phyloP scores from a whole-genome alignment of 2,797 vertebrate genomes.

The Xyrichtys novacula region DNA sequence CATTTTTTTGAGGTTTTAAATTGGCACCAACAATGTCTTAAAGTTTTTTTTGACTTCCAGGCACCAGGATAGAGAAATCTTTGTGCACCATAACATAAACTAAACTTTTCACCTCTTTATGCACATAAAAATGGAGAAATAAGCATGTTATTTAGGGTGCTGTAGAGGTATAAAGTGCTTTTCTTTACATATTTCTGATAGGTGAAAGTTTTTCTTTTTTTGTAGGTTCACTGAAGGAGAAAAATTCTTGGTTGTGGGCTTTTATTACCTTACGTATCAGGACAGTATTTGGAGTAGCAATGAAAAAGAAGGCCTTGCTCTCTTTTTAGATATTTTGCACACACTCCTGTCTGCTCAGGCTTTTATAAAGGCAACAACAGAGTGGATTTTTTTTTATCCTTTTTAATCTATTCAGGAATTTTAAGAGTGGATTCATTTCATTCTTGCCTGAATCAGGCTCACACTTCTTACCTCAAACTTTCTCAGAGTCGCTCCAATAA shows the following conservation, averaged over 20 bases:
- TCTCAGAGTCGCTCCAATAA: neutral
- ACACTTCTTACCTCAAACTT: conserved; percentile 23
- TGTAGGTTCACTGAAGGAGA: neutral
- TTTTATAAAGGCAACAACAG: conserved; percentile 31
- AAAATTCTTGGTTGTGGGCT: conserved; percentile 22
- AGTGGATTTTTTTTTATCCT: conserved; percentile 15
- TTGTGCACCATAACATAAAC: neutral
- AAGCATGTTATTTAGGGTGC: too few relatives aligned
- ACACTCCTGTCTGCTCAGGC: neutral
- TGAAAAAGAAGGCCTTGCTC: conserved; percentile 23
- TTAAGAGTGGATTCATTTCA: conserved; percentile 23
- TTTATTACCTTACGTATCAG: conserved; percentile 15
- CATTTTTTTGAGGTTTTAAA: too few relatives aligned
- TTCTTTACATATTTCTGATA: neutral
- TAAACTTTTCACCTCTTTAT: neutral
- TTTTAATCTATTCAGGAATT: conserved; percentile 34
- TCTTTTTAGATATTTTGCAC: conserved; percentile 19
- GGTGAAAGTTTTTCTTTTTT: conserved; percentile 6
- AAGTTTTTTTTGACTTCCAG: too few relatives aligned
- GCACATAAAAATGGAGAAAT: neutral
- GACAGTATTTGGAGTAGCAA: neutral
- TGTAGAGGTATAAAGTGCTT: too few relatives aligned
- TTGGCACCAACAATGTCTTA: too few relatives aligned
- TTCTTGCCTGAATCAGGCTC: conserved; percentile 8
- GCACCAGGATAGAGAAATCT: neutral